Conservation (phyloP, 2,888 invertebrate genomes). For the Netelia melanura region DNA sequence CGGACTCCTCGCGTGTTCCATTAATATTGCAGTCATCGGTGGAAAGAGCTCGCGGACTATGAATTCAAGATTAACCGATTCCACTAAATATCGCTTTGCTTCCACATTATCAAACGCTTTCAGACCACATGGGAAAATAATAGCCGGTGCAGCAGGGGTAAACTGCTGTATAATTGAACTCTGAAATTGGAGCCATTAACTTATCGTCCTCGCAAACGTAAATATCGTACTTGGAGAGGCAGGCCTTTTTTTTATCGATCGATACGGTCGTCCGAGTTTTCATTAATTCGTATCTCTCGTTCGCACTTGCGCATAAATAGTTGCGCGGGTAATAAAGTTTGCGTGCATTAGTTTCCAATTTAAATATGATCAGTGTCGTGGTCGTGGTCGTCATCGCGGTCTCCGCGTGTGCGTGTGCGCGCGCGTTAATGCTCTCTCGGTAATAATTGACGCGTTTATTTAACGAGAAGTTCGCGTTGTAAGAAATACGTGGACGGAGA, state of each 20-base stretch:
- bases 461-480: background rate
- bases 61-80: slow-evolving; percentile 64
- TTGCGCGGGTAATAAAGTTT: slow-evolving; percentile 45
- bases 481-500: background rate
- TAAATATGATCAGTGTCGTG: background rate
- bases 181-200: slow-evolving; percentile 57
- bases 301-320: slow-evolving; percentile 34
- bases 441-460: slow-evolving; percentile 23
- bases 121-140: slow-evolving; percentile 49
- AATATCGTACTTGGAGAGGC: slow-evolving; percentile 28
- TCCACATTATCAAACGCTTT: slow-evolving; percentile 28
- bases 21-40: slow-evolving; percentile 56
- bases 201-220: slow-evolving; percentile 50
- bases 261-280: slow-evolving; percentile 40
- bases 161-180: slow-evolving; percentile 51
- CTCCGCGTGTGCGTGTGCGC: background rate
- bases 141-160: background rate
- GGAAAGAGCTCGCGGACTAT: slow-evolving; percentile 45
- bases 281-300: slow-evolving; percentile 50
- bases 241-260: slow-evolving; percentile 45
- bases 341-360: background rate
- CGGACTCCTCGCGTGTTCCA: slow-evolving; percentile 57
- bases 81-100: slow-evolving; percentile 56
- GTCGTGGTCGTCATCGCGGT: too few species aligned
- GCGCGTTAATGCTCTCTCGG: background rate